phyloP scores from a whole-genome alignment of 2,888 invertebrate genomes.

The Metalampra italica region DNA sequence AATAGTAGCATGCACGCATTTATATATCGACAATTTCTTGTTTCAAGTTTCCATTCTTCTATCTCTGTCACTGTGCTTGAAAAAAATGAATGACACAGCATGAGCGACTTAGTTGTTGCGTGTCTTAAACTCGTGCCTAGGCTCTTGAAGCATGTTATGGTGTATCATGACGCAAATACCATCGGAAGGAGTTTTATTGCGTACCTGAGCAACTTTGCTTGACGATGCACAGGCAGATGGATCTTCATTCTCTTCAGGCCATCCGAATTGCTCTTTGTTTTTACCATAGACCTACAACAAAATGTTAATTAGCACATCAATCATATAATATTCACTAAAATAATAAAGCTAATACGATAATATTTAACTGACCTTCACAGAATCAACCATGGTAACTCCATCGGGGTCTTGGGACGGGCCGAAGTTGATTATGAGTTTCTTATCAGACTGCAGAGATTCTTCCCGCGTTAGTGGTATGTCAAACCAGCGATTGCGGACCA shows the following conservation, averaged over 20 bases:
- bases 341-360: no score
- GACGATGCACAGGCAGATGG: slow-evolving; percentile 66
- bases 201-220: slow-evolving; percentile 62
- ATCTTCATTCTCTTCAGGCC: slow-evolving; percentile 97
- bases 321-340: not conserved
- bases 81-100: no score
- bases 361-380: slow-evolving; percentile 84
- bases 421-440: slow-evolving; percentile 90
- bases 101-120: no score
- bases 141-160: no score
- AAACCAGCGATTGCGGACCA: slow-evolving; percentile 93
- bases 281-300: slow-evolving; percentile 87
- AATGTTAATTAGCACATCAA: slow-evolving; percentile 1
- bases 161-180: no score
- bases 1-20: no score
- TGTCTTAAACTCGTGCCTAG: no score
- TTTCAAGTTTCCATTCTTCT: no score
- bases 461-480: slow-evolving; percentile 96
- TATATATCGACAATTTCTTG: no score
- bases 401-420: slow-evolving; percentile 92
- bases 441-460: slow-evolving; percentile 94
- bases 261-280: slow-evolving; percentile 96
- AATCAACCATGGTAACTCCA: slow-evolving; percentile 95
- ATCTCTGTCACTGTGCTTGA: no score
- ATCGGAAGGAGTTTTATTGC: no score